A percentile compares a stretch with the other conserved stretches of the same genome.
Conservation (phyloP, 2,797 vertebrate genomes). For the Esox masquinongy region DNA sequence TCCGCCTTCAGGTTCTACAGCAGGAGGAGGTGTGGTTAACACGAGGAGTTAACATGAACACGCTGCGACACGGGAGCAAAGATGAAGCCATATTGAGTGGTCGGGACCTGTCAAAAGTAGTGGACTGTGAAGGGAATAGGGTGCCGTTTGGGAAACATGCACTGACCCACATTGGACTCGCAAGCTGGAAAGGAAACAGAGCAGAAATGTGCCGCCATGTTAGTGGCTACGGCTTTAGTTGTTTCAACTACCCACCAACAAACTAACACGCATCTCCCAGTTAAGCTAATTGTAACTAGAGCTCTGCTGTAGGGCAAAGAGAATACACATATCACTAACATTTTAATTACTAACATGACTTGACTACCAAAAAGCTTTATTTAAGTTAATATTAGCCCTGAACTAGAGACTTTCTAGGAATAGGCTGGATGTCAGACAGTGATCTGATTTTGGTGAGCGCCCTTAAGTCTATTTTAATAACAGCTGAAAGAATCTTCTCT, state of each 20-base stretch:
- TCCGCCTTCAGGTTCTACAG: slow-evolving; percentile 85
- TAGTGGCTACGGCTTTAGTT: not conserved
- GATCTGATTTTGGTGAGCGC: not conserved
- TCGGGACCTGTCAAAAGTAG: no score
- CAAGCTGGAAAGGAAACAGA: no score
- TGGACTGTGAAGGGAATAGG: no score
- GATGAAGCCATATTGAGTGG: not conserved
- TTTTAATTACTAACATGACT: not conserved
- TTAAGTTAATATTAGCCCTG: not conserved
- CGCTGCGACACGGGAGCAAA: not conserved
- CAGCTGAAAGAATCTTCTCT: not conserved
- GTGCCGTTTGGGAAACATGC: no score
- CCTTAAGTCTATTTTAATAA: not conserved
- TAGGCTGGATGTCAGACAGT: not conserved
- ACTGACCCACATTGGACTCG: no score
- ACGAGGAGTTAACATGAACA: not conserved
- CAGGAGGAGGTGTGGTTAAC: slow-evolving; percentile 11
- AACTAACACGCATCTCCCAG: not conserved
- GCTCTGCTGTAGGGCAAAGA: not conserved
- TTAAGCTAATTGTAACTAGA: not conserved
- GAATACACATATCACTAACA: not conserved
- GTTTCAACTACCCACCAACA: not conserved
- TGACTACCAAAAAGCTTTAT: not conserved
- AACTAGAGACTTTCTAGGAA: not conserved
- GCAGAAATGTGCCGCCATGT: no score